Percentiles rank a stretch among this genome's conserved stretches.
Evolutionary conservation across 2,888 invertebrate species (phyloP).

Genomic region (Platycnemis pennipes): DNA sequence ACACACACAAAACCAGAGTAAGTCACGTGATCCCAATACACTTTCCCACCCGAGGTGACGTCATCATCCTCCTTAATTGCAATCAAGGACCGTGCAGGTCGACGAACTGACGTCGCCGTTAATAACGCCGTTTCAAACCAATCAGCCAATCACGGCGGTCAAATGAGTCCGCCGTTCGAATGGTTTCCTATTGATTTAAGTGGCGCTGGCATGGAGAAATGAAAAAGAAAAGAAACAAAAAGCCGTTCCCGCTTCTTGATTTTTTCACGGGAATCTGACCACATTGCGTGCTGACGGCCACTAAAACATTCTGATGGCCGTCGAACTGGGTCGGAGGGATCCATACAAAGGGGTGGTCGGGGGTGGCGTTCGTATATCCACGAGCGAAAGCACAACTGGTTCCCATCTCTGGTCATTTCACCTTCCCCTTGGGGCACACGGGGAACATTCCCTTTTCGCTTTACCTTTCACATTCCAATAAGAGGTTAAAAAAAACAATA

Average conservation of each 20-base stretch:
- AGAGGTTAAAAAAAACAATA: too few relatives aligned
- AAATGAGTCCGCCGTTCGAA: not conserved
- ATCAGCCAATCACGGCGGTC: not conserved
- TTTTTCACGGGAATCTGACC: not conserved
- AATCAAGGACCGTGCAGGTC: not conserved
- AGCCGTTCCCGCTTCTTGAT: not conserved
- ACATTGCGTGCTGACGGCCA: not conserved
- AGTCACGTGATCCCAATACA: not conserved
- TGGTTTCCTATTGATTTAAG: conserved; percentile 14
- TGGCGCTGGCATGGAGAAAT: not conserved
- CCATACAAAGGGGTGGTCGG: not conserved
- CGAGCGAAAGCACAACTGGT: not conserved
- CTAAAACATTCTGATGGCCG: not conserved
- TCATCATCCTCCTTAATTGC: not conserved
- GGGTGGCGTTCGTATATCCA: not conserved
- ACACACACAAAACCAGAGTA: too few relatives aligned
- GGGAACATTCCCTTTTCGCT: not conserved
- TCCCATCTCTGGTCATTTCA: not conserved
- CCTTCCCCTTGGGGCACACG: not conserved
- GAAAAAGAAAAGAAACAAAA: not conserved
- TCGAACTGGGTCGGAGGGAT: not conserved
- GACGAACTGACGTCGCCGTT: not conserved
- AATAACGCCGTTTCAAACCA: not conserved
- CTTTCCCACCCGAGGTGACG: not conserved
- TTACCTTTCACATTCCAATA: not conserved